Evolutionary conservation across 2,888 invertebrate species (phyloP), one percentile per base, ranked within the genome.

Genomic region (Dasypolia templi): DNA sequence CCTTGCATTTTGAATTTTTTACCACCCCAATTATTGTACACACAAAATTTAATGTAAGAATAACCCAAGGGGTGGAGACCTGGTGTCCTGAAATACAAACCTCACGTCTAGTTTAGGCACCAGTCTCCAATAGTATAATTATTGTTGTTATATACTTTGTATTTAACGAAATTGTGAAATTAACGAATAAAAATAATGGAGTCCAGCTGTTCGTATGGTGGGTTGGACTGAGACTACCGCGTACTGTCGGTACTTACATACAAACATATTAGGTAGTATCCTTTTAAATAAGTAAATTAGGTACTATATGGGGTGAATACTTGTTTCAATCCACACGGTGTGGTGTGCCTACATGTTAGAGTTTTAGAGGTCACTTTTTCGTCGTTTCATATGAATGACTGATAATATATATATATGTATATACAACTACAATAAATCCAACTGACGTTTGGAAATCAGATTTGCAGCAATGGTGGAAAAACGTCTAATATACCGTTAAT

Each of bases 301-400:
- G n/a, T n/a, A 22, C 2, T 46, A 68, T 14, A 14, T n/a, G 3
- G 44, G 14, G 14, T 19, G 2, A 26, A 6, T 72, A 72, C 19
- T 22, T 26, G 53, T 26, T 11, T 72, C 14, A 53, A 32, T 72
- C 32, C 5, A n/a, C 5, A 19, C 14, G 68, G 12, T 49, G 17
- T 44, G 68, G 12, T 49, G 17, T 44, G 11, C 39, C 39, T 39
- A 39, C 39, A 39, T 44, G 26, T 11, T 14, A n/a, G 7, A 39
- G 42, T 56, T 49, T 56, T 72, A 26, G 22, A 72, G 74, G 79
- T 79, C 55, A 79, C 39, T 32, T 26, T 26, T 17, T 26, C 49
- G 22, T 42, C 26, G 0, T 32, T n/a, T 9, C 7, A 39, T 49
- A 44, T 29, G 11, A 77, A 14, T 46, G 7, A 46, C 44, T 68